A percentile compares a stretch with the other conserved stretches of the same genome.
Conservation (phyloP, 2,113 vertebrate genomes). For the Anguilla rostrata region DNA sequence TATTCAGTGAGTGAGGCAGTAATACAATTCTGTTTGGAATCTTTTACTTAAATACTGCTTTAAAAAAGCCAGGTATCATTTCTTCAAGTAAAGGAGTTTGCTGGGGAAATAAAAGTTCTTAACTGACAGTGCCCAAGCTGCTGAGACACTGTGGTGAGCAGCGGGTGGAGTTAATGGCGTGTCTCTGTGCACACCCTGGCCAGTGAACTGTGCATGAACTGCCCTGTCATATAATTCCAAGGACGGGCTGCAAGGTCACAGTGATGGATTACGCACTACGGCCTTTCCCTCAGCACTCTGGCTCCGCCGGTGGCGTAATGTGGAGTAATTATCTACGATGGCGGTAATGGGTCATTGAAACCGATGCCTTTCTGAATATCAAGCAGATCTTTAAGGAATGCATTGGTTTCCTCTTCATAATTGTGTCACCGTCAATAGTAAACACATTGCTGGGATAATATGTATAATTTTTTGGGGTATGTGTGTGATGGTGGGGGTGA, state of each 20-base stretch:
- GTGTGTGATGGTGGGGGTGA: background rate
- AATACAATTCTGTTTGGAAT: too few relatives aligned
- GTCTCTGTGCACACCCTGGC: background rate
- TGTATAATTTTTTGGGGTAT: background rate
- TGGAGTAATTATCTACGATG: background rate
- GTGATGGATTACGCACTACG: background rate
- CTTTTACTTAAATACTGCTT: too few relatives aligned
- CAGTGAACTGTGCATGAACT: slow-evolving; percentile 3
- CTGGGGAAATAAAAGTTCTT: too few relatives aligned
- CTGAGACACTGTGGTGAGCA: background rate
- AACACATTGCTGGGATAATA: background rate
- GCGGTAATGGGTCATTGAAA: background rate
- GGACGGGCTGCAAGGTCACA: background rate
- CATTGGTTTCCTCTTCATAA: background rate
- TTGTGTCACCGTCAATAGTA: background rate
- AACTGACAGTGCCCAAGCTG: too few relatives aligned
- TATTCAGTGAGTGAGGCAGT: too few relatives aligned
- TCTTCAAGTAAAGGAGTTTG: too few relatives aligned
- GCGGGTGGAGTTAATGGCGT: background rate
- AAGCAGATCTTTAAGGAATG: background rate
- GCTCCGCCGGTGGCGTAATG: background rate
- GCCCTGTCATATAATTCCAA: background rate
- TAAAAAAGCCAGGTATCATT: too few relatives aligned
- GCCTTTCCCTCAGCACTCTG: background rate
- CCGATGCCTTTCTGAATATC: background rate